Evolutionary conservation across 1,140 invertebrate genomes (phyloP), one percentile per base, ranked within the genome.

Genomic region (Triops longicaudatus): DNA sequence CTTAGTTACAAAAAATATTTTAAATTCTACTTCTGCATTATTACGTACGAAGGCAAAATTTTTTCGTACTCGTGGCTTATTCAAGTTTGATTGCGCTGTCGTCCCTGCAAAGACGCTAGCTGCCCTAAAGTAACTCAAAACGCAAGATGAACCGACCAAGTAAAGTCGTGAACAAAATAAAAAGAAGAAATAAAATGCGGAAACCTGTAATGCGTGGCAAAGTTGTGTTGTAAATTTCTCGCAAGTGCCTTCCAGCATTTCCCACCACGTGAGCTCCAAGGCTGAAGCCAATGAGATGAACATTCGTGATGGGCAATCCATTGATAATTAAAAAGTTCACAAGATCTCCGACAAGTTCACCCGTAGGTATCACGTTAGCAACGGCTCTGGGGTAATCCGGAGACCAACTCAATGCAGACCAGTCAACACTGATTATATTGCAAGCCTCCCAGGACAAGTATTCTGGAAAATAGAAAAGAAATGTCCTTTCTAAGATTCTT

Each of bases 351-450:
- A 85, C 83, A 78, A 88, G 89, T 76, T 83, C 85, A 26, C 86
- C 88, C 0, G 87, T 88, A 6, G 86, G 78, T 3, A 86, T 84
- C 0, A 87, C 85, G 80, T 89, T 90, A 11, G 80, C 76, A 0
- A 87, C 86, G 0, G 88, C 87, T 26, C 42, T 78, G 22, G 31
- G 31, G 76, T 89, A 88, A 75, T 79, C 77, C 2, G 73, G 41
- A 79, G n/a, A 82, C 78, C 1, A 31, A 72, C 74, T 71, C 27
- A 78, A 63, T 14, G 84, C 78, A 75, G 83, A 84, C 89, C 88
- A 89, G 78, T 88, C 87, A 0, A 89, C 83, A 0, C 86, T 84
- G 44, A 90, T 87, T 3, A 89, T 84, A 76, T 90, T 90, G 26
- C 83, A 84, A 73, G 87, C 84, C 3, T 81, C 82, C 4, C 81